Evolutionary conservation across 2,888 invertebrate genomes (phyloP), one percentile per base, ranked within the genome.

Genomic region (Clusia tigrina): DNA sequence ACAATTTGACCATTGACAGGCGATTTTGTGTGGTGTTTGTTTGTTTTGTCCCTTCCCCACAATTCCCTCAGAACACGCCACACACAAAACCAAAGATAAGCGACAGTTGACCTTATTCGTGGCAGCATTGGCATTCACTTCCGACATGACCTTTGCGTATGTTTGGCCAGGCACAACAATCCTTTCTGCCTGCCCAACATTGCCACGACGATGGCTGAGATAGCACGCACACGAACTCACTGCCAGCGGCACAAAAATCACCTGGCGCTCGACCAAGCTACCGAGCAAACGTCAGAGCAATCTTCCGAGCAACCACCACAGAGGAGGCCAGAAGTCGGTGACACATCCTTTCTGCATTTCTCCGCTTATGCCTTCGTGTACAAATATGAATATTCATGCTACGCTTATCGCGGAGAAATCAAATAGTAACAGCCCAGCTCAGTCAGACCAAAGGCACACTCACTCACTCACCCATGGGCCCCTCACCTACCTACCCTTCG

Each of bases 331-430:
- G n/a, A n/a, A n/a, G n/a, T n/a, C 32, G 12, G 5, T 32, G 42
- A 17, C 42, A 12, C 32, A 12, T 42, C n/a, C n/a, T 15, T 15
- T n/a, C 42, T n/a, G 3, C 42, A 15, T 42, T 42, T 6, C 42
- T 42, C 3, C 3, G 6, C 42, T 9, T n/a, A 42, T 42, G 42
- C 42, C 6, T n/a, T 17, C n/a, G n/a, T n/a, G n/a, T 12, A 3
- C 12, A 42, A 12, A 12, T 42, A 42, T 42, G 42, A 42, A 42
- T 42, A 42, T 42, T 42, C 42, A 42, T 42, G 42, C 42, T 42
- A 42, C n/a, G 42, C 42, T 42, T 15, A 42, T 6, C 42, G 42
- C 3, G 15, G 42, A 42, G 32, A 42, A 42, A 42, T 42, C 42
- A 42, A 42, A 42, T 42, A 42, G 42, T 15, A 42, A 15, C n/a